These are phyloP conservation scores for Leptodactylus fuscus DNA, from an alignment of 2,113 vertebrate genomes.

Conservation along the genomic window DNA sequence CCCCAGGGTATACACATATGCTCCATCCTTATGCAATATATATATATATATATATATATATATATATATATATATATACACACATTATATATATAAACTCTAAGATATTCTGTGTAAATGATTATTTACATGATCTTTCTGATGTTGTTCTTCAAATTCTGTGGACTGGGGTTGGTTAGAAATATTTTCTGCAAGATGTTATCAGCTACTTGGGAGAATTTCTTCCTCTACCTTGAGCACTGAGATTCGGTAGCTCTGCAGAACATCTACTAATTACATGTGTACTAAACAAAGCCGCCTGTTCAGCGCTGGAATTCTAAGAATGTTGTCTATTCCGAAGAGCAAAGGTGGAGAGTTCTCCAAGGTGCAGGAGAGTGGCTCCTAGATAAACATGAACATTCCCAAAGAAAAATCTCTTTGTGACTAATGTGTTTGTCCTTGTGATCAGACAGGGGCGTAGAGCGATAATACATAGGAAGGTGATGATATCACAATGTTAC, in stretches of 20 bases:
- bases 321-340: neutral
- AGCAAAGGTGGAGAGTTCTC: neutral
- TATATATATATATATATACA: no score
- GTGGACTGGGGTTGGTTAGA: neutral
- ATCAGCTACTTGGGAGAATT: neutral
- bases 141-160: neutral
- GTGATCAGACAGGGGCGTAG: neutral
- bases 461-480: neutral
- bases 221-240: neutral
- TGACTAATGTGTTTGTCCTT: slow-evolving; percentile 1
- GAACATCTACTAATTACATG: neutral
- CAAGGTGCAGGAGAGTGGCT: neutral
- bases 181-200: no score
- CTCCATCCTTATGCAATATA: no score
- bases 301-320: neutral
- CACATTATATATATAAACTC: no score
- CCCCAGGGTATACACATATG: no score
- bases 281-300: neutral
- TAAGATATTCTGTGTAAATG: no score
- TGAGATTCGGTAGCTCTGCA: neutral
- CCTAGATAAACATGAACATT: neutral
- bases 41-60: no score
- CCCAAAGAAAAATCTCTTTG: neutral
- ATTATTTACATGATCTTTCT: no score
- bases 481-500: neutral